These are phyloP conservation scores for Apeltes quadracus DNA, from an alignment of 2,113 vertebrate species.

Conservation along the genomic window DNA sequence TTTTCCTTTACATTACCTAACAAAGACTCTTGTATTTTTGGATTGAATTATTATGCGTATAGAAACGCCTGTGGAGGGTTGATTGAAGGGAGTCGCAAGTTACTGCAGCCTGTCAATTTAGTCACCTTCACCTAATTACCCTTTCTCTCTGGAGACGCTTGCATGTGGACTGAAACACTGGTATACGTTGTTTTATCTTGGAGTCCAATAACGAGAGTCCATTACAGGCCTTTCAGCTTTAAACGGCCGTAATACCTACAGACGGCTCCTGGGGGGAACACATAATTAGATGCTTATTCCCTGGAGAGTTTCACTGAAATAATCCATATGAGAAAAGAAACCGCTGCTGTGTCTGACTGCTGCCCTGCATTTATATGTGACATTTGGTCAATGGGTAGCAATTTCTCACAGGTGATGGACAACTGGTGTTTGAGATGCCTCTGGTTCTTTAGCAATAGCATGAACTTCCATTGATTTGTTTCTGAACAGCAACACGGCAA, in stretches of 20 bases:
- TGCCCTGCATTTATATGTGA: neutral
- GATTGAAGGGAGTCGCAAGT: constrained; percentile 16
- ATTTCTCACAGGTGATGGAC: constrained; percentile 9
- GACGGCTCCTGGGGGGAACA: constrained; percentile 3
- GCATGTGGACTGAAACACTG: constrained; percentile 33
- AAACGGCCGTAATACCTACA: constrained; percentile 19
- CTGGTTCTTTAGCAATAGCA: neutral
- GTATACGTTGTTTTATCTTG: constrained; percentile 23
- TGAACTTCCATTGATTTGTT: neutral
- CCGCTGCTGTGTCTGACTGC: neutral
- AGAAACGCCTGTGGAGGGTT: neutral
- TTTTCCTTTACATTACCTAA: neutral
- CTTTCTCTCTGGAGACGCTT: constrained; percentile 9
- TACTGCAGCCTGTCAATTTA: constrained; percentile 34
- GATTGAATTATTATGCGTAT: neutral
- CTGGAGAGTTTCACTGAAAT: constrained; percentile 6
- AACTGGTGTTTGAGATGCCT: neutral
- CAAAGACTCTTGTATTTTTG: neutral
- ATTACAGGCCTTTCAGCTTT: constrained; percentile 28
- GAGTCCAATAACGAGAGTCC: constrained; percentile 32
- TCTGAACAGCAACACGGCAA: neutral
- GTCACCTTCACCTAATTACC: constrained; percentile 44
- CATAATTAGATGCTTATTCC: constrained; percentile 29
- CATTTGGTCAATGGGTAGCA: neutral
- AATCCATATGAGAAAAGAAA: neutral